Conservation (phyloP, 2,113 vertebrate species). For the Alouatta palliata region DNA sequence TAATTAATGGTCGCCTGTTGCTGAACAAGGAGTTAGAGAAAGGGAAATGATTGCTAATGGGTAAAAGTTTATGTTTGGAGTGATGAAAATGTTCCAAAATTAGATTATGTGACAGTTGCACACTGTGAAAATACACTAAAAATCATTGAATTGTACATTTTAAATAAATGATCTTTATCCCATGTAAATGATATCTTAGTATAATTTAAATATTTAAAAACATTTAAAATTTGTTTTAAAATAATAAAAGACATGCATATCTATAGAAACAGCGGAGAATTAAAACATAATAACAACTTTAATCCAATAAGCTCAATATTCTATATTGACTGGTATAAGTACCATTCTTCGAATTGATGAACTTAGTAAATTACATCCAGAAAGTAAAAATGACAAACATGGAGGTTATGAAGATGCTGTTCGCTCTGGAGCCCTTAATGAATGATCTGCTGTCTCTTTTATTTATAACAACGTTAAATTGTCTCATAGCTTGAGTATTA, state of each 20-base stretch:
- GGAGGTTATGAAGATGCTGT: constrained; percentile 94
- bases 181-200: background rate
- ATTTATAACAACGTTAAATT: constrained; percentile 79
- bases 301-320: background rate
- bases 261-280: background rate
- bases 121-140: background rate
- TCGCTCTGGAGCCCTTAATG: constrained; percentile 92
- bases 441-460: constrained; percentile 82
- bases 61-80: background rate
- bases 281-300: background rate
- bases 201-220: background rate
- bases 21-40: background rate
- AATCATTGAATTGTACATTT: background rate
- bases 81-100: background rate
- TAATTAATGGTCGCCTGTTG: background rate
- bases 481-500: constrained; percentile 4
- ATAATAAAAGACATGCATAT: background rate
- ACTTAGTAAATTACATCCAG: constrained; percentile 97
- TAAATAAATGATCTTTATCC: background rate
- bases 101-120: background rate
- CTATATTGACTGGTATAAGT: background rate
- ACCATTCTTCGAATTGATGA: constrained; percentile 99
- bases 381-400: constrained; percentile 93
- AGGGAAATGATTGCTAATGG: background rate
- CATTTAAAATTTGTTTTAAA: background rate